A percentile compares a stretch with the other conserved stretches of the same genome.
Evolutionary conservation across 2,797 vertebrate genomes (phyloP).

Genomic region (Sarcoramphus papa): DNA sequence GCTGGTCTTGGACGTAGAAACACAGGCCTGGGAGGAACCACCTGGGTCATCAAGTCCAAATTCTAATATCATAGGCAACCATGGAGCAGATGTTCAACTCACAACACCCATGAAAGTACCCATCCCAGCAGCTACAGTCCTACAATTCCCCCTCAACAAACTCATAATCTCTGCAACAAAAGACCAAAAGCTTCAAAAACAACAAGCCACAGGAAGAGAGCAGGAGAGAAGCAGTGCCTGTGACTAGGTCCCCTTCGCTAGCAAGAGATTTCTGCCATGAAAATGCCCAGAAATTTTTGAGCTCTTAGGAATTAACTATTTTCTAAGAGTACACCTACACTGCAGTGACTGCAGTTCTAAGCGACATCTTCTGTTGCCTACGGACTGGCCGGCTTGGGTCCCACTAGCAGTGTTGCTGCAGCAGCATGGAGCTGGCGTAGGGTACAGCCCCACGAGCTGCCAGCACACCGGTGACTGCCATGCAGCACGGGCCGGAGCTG

Average conservation of each 20-base stretch:
- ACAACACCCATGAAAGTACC: neutral
- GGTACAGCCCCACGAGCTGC: neutral
- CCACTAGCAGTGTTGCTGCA: neutral
- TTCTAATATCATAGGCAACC: neutral
- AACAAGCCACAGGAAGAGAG: neutral
- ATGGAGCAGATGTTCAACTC: neutral
- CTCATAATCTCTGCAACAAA: neutral
- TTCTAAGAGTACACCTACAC: neutral
- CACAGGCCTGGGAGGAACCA: neutral
- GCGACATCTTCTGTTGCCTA: neutral
- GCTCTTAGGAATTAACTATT: neutral
- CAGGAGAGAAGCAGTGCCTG: neutral
- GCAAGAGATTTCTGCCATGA: neutral
- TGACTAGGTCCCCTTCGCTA: neutral
- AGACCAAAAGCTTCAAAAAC: neutral
- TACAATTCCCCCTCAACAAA: neutral
- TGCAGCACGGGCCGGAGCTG: neutral
- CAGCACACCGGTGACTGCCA: neutral
- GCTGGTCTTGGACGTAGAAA: neutral
- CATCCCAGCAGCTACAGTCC: neutral
- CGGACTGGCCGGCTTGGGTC: fast-evolving
- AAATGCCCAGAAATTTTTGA: neutral
- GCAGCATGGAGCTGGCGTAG: neutral
- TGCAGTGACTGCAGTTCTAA: neutral
- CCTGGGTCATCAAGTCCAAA: neutral